Base-by-base conservation (phyloP, 2,888 invertebrate species). In the Cetonia aurata region DNA sequence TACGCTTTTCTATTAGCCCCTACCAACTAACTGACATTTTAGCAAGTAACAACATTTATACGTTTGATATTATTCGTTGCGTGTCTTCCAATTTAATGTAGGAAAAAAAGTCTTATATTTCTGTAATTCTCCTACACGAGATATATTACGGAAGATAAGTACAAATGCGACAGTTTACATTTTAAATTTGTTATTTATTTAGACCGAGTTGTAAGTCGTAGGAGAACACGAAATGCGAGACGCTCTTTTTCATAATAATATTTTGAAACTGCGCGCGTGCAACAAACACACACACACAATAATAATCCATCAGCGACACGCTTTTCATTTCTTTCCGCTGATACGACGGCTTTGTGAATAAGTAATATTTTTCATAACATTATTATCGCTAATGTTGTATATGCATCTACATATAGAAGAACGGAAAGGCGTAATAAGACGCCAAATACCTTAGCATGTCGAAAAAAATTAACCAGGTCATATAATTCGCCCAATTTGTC, bases 141-240 rank as follows among this genome's bases (percentile, higher is more conserved):
- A 65, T 65, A 52, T 65, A 65, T 65, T 65, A 50, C 62, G 17
- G 50, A n/a, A 65, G 50, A 65, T 65, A 65, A 65, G 62, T 65
- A 50, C 37, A 50, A 65, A 65, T 52, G 62, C 50, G 62, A 50
- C 62, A 50, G 62, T 65, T 65, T 65, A 65, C 62, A 65, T 65
- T 65, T 65, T 65, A 50, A 65, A 65, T 33, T 65, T 52, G 62
- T 50, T 65, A 65, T 65, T 65, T 65, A 65, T 65, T 65, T 65
- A 50, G 17, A 12, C 50, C 50, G 17, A 15, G 37, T 31, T 50
- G 17, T 65, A 65, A 65, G 62, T 50, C n/a, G 17, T 50, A 65
- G 33, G 50, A 17, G 33, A 65, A 65, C 33, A 33, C 52, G 17
- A 52, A 65, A 52, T 65, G 37, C 37, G 62, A n/a, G 42, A 41